These are phyloP conservation scores for Polypterus senegalus DNA, from an alignment of 2,113 vertebrate genomes.

Conservation along the genomic window DNA sequence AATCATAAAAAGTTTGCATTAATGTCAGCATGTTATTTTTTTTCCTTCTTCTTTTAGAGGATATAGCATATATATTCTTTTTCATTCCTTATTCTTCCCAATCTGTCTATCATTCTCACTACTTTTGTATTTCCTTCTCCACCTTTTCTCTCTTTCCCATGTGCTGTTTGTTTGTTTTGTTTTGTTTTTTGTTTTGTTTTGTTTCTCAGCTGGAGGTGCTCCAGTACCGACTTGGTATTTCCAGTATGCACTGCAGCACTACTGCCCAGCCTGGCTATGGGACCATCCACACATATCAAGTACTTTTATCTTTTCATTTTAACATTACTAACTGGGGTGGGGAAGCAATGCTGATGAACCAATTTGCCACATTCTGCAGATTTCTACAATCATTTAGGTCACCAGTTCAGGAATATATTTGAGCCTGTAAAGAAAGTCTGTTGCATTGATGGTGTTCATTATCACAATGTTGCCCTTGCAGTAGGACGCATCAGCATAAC, in stretches of 20 bases:
- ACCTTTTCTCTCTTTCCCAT: constrained; percentile 19
- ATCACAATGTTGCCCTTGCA: too few species aligned
- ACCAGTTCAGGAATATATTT: too few species aligned
- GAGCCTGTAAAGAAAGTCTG: too few species aligned
- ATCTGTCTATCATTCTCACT: constrained; percentile 7
- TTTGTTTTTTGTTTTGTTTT: constrained; percentile 39
- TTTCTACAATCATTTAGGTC: too few species aligned
- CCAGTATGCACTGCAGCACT: constrained; percentile 80
- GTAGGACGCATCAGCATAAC: too few species aligned
- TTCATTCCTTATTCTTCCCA: constrained; percentile 24
- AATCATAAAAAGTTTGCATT: too few species aligned
- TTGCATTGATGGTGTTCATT: too few species aligned
- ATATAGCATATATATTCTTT: constrained; percentile 21
- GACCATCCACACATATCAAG: constrained; percentile 95
- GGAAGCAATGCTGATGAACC: too few species aligned
- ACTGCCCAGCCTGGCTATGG: constrained; percentile 77
- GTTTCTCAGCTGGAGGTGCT: constrained; percentile 94
- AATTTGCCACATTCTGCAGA: too few species aligned
- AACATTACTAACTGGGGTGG: not conserved
- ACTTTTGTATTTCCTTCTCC: not conserved
- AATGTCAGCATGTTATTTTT: not conserved
- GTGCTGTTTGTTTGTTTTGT: constrained; percentile 28
- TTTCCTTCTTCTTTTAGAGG: constrained; percentile 8
- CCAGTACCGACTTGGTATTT: constrained; percentile 93
- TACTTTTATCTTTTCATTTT: constrained; percentile 73